Evolutionary conservation across 2,888 invertebrate genomes (phyloP), one percentile per base, ranked within the genome.

Genomic region (Hartigia nigra): DNA sequence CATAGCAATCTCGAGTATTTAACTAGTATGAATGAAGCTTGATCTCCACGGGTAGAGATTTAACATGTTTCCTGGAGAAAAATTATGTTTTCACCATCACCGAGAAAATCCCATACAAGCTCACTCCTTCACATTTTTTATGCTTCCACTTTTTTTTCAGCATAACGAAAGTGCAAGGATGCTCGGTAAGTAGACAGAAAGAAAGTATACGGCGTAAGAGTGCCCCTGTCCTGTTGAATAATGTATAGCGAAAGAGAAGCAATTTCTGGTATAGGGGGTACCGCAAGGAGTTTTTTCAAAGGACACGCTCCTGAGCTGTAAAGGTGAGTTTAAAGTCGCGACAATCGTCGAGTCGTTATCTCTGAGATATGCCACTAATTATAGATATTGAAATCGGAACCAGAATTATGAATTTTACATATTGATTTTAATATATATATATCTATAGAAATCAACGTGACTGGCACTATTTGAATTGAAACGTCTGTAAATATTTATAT

Each of bases 331-430:
- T 55, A 23, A 55, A 23, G 55, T 55, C 55, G 23, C 23, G 55
- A 23, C 23, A 55, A 55, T 55, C 55, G 23, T 55, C 55, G 9
- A 5, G 1, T 55, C 23, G 9, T 9, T 55, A 9, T 1, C 72
- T 1, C 31, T 34, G 31, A 31, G 72, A 72, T 31, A 72, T 32
- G 12, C 12, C 31, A 9, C 12, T 83, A 82, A 86, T 85, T 84
- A 85, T 79, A 81, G 84, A 85, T 86, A 85, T 82, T 82, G 84
- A 85, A 85, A 84, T 84, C 81, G 81, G 75, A 81, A 83, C n/a
- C 31, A 23, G 31, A 72, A 34, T 72, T 72, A 72, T 72, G 3
- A 72, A 31, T 12, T 12, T 72, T 14, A 55, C 55, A 3, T 9
- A 23, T 55, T 2, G 23, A 55, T 2, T 23, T n/a, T n/a, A n/a